Evolutionary conservation across 2,797 vertebrate genomes (phyloP).

Genomic region (Poeciliopsis paucimaculata): DNA sequence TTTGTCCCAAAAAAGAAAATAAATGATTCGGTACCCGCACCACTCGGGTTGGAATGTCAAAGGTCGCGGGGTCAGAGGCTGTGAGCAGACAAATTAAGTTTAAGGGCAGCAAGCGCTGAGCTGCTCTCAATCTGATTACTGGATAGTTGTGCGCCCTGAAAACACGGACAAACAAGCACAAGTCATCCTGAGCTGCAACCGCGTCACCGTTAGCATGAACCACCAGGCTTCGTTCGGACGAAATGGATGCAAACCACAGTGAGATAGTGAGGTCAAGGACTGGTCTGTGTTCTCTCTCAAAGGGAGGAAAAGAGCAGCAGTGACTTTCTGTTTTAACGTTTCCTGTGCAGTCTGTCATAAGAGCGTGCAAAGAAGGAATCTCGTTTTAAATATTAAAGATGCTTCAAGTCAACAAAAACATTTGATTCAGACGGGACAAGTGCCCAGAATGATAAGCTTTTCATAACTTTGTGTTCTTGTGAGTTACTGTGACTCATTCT

Average conservation of each 20-base stretch:
- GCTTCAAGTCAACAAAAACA: conserved; percentile 72
- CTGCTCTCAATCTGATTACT: conserved; percentile 75
- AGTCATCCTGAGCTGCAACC: conserved; percentile 26
- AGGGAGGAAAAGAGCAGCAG: conserved; percentile 18
- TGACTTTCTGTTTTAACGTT: conserved; percentile 33
- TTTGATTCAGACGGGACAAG: conserved; percentile 65
- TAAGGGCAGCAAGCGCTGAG: conserved; percentile 68
- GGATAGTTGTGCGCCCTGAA: conserved; percentile 53
- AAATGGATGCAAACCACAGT: conserved; percentile 26
- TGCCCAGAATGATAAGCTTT: conserved; percentile 27
- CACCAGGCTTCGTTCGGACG: background rate
- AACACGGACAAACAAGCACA: conserved; percentile 50
- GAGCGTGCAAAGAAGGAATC: conserved; percentile 44
- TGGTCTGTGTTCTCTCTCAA: conserved; percentile 25
- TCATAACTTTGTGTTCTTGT: background rate
- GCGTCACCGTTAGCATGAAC: conserved; percentile 45
- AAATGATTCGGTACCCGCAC: conserved; percentile 71
- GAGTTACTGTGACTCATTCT: background rate
- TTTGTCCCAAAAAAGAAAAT: conserved; percentile 77
- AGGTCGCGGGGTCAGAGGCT: conserved; percentile 70
- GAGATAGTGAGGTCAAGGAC: conserved; percentile 27
- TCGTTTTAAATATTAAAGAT: conserved; percentile 61
- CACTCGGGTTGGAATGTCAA: conserved; percentile 75
- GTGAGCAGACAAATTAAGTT: conserved; percentile 79
- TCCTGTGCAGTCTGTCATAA: conserved; percentile 53